Base-by-base conservation (phyloP, 2,888 invertebrate genomes). In the Drosophila niveifrons region DNA sequence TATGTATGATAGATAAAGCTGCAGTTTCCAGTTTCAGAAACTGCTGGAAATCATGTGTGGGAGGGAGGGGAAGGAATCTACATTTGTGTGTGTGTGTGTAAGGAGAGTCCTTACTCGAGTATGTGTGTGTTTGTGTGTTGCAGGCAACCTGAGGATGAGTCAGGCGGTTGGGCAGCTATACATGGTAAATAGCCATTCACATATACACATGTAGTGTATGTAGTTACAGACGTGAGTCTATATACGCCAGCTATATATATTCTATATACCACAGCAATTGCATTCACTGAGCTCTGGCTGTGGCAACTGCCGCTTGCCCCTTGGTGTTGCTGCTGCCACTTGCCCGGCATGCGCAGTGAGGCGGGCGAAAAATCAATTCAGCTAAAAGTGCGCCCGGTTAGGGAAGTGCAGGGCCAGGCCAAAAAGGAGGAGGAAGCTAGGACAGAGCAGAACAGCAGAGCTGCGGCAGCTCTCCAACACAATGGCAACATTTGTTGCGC, bases 341-440 rank as follows among this genome's bases (percentile, higher is more conserved):
- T 86, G 87, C 80, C 87, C 88, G 84, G 78, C 87, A 84, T 88
- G 89, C 89, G 87, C 85, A 82, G 78, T 78, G 79, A 81, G 84
- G 64, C 74, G 72, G 69, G 63, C 69, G 61, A 83, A 90, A 90
- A 90, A 91, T 90, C 90, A 90, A 90, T 90, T 90, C 89, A 90
- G 90, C 91, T 90, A 90, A 89, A 88, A 80, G 65, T 87, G 73
- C 87, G 78, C 85, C 80, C 89, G 87, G 87, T 78, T 82, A 72
- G 80, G 71, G 82, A 75, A 78, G 77, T 82, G 79, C 75, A 78
- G 78, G 72, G 58, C 65, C 57, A 47, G 57, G 39, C 39, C 39
- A 41, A 46, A 41, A 46, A 39, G 43, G 68, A 64, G 23, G 23
- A 23, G 68, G 59, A 66, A 62, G 7, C 29, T 28, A 39, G 15